Percentiles rank a stretch among this genome's conserved stretches.
These are phyloP conservation scores for Ariopsis seemanni DNA, from an alignment of 2,113 vertebrate genomes.

Conservation along the genomic window DNA sequence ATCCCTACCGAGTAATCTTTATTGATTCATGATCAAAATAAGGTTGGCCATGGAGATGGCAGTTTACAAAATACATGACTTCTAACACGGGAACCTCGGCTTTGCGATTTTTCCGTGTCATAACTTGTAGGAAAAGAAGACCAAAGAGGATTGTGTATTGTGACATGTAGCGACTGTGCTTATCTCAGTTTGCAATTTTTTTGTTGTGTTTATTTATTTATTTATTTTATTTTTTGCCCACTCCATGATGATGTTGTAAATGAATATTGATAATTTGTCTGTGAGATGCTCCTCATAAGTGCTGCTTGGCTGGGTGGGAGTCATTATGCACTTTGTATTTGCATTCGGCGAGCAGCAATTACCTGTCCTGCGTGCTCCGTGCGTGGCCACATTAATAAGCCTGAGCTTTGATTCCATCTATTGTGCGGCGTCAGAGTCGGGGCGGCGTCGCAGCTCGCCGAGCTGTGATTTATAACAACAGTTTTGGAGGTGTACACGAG, in stretches of 20 bases:
- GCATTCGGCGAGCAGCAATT: slow-evolving; percentile 54
- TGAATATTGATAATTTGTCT: slow-evolving; percentile 56
- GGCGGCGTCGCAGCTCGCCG: slow-evolving; percentile 51
- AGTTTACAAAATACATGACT: no score
- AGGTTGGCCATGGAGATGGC: no score
- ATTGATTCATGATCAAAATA: no score
- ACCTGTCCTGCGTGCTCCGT: slow-evolving; percentile 56
- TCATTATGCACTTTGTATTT: slow-evolving; percentile 60
- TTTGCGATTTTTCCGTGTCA: no score
- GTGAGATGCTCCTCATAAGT: slow-evolving; percentile 47
- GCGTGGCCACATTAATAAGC: slow-evolving; percentile 64
- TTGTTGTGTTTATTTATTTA: neutral
- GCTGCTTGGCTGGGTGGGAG: slow-evolving; percentile 52
- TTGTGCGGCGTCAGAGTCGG: slow-evolving; percentile 41
- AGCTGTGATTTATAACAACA: slow-evolving; percentile 63
- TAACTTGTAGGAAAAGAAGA: no score
- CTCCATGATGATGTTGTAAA: slow-evolving; percentile 41
- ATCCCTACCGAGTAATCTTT: no score
- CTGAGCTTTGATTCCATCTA: slow-evolving; percentile 57
- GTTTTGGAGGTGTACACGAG: slow-evolving; percentile 62
- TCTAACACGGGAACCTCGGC: no score
- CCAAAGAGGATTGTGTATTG: no score
- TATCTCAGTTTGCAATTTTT: neutral
- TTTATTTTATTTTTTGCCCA: neutral
- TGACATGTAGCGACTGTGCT: no score